These are phyloP conservation scores for Carassius auratus DNA, from an alignment of 2,113 vertebrate genomes.

Conservation along the genomic window DNA sequence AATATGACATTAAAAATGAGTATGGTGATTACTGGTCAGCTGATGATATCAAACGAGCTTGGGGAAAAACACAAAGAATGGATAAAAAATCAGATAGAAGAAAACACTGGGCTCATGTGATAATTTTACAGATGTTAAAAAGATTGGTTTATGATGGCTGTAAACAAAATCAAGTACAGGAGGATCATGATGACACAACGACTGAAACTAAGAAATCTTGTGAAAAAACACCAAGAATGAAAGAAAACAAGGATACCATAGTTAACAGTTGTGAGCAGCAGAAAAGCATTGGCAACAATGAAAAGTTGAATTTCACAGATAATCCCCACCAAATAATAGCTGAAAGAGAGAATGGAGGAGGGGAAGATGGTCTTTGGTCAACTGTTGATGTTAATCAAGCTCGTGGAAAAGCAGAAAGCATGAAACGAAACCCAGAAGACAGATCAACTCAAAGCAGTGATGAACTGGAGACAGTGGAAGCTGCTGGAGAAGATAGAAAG, in stretches of 20 bases:
- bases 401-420: background rate
- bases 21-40: background rate
- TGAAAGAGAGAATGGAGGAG: background rate
- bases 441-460: background rate
- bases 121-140: too few relatives aligned
- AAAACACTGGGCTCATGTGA: too few relatives aligned
- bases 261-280: too few relatives aligned
- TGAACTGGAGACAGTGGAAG: background rate
- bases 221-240: too few relatives aligned
- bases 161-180: too few relatives aligned
- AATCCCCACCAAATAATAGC: too few relatives aligned
- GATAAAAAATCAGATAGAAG: background rate
- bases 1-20: background rate
- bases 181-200: too few relatives aligned
- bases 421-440: background rate
- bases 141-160: too few relatives aligned
- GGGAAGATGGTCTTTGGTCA: background rate
- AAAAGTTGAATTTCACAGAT: background rate
- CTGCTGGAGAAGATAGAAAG: background rate
- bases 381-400: background rate
- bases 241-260: too few relatives aligned
- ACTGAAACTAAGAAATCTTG: too few relatives aligned
- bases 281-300: background rate
- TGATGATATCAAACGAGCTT: conserved; percentile 3
- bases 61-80: background rate